Percentiles rank a stretch among this genome's conserved stretches.
Conservation (phyloP, 2,113 vertebrate genomes). For the Oophaga pumilio region DNA sequence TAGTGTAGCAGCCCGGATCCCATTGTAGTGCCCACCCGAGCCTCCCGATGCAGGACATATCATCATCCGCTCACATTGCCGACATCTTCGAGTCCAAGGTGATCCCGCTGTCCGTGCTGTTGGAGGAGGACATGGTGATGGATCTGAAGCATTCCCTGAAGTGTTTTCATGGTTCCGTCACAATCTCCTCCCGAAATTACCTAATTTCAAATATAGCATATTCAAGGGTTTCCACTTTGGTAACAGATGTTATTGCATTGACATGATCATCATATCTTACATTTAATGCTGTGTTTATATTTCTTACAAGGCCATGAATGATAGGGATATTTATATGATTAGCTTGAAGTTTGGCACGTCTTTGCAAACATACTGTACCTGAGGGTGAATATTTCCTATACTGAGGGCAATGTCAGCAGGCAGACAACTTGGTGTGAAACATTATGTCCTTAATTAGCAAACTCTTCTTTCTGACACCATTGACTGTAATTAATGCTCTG, state of each 20-base stretch:
- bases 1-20: too few species aligned
- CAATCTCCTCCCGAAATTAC: too few species aligned
- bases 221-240: not conserved
- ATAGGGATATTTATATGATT: not conserved
- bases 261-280: not conserved
- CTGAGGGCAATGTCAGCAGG: conserved; percentile 31
- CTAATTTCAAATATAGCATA: not conserved
- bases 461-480: conserved; percentile 35
- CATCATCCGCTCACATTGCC: too few species aligned
- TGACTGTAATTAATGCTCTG: conserved; percentile 45
- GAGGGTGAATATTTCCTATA: conserved; percentile 2
- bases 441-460: conserved; percentile 39
- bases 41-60: too few species aligned
- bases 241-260: not conserved
- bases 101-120: too few species aligned
- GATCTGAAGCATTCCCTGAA: too few species aligned
- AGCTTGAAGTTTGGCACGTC: not conserved
- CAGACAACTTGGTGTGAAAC: conserved; percentile 35
- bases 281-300: not conserved
- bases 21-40: too few species aligned
- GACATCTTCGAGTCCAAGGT: too few species aligned
- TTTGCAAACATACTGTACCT: not conserved
- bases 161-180: too few species aligned
- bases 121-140: too few species aligned
- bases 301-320: not conserved